These are phyloP conservation scores for Ceratina japonica DNA, from an alignment of 1,140 invertebrate species.

Conservation along the genomic window DNA sequence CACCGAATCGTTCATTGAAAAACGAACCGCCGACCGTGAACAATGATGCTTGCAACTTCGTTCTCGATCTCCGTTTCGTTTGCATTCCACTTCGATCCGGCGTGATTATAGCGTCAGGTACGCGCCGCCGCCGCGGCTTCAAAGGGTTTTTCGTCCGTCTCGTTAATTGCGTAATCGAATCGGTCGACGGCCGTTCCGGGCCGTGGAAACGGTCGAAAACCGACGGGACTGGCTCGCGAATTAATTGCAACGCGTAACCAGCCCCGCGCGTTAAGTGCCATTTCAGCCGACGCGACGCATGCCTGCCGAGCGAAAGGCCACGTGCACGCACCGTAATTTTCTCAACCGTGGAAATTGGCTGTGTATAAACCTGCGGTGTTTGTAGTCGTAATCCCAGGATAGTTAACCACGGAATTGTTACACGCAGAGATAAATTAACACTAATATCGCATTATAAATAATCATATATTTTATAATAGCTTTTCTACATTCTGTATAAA, in stretches of 20 bases:
- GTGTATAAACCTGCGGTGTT: not conserved
- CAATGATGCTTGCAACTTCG: not conserved
- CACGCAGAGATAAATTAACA: no score
- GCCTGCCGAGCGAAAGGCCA: conserved; percentile 43
- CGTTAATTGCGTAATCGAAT: conserved; percentile 35
- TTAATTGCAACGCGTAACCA: conserved; percentile 35
- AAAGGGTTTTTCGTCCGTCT: conserved; percentile 16
- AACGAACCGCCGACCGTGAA: not conserved
- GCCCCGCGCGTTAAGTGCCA: not conserved
- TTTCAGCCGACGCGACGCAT: conserved; percentile 15
- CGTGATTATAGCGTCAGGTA: no score
- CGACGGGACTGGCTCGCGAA: conserved; percentile 4
- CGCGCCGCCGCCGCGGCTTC: not conserved
- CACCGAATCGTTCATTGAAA: no score
- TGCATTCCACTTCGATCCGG: not conserved
- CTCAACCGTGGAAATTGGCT: not conserved
- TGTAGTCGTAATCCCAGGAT: no score
- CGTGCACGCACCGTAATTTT: not conserved
- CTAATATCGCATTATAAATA: no score
- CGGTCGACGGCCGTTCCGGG: not conserved
- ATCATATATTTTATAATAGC: no score
- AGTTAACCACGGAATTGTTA: no score
- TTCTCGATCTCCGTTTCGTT: not conserved
- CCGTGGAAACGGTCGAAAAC: conserved; percentile 10
- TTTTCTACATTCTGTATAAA: no score